A percentile compares a stretch with the other conserved stretches of the same genome.
These are phyloP conservation scores for Synergus gifuensis DNA, from an alignment of 2,888 invertebrate species.

Conservation along the genomic window DNA sequence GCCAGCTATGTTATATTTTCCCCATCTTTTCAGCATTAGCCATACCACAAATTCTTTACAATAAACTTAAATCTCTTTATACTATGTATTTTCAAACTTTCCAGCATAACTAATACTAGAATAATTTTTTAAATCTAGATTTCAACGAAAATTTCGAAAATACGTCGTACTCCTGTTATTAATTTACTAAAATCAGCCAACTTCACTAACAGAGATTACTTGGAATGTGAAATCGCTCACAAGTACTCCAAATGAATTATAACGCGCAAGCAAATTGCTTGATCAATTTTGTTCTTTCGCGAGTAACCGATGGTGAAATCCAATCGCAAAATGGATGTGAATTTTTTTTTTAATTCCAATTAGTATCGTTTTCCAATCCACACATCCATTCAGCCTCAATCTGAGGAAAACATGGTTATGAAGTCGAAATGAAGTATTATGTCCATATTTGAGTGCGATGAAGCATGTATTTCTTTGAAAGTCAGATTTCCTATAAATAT, in stretches of 20 bases:
- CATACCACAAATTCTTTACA: neutral
- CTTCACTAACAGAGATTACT: neutral
- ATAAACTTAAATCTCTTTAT: neutral
- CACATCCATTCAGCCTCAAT: neutral
- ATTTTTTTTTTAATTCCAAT: slow-evolving; percentile 7
- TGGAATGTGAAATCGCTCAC: neutral
- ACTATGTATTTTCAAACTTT: neutral
- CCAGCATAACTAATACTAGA: too few relatives aligned
- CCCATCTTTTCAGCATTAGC: neutral
- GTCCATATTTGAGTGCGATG: neutral
- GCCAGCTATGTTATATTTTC: neutral
- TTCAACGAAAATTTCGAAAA: neutral
- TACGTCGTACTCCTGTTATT: neutral
- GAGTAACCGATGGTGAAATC: neutral
- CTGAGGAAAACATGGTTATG: neutral
- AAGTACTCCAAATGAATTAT: neutral
- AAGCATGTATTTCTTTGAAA: neutral
- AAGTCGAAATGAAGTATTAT: neutral
- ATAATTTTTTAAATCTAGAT: neutral
- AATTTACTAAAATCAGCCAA: neutral
- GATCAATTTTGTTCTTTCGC: neutral
- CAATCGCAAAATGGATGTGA: slow-evolving; percentile 4
- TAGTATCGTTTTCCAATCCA: slow-evolving; percentile 4
- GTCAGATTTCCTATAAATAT: neutral
- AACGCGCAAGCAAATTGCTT: neutral